Evolutionary conservation across 2,797 vertebrate genomes (phyloP), one percentile per base, ranked within the genome.

Genomic region (Glyptemys insculpta): DNA sequence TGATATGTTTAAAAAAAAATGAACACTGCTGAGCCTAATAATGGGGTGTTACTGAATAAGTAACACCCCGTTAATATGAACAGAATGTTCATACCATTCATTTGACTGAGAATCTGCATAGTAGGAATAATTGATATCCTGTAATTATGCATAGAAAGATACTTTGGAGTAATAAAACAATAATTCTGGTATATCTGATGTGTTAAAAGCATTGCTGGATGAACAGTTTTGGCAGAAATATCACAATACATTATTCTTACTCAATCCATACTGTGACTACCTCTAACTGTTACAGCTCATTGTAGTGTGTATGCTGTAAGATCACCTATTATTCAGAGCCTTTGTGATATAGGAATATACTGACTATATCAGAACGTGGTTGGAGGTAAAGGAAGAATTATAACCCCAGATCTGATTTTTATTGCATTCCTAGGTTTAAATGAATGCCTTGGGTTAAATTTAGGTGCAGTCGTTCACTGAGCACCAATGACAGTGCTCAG

Each of bases 21-120:
- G 81, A 85, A 52, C 49, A 68, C 6, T 85, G 34, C 6, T 44
- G 86, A 3, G 1, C 54, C 14, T 84, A 54, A 47, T 90, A 68
- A n/a, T n/a, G n/a, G n/a, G n/a, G n/a, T n/a, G n/a, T 93, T 94
- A 92, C 85, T 93, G 68, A 92, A 91, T 91, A 76, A 83, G 84
- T 59, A 59, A 50, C 23, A 54, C 49, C 59, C 74, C 4, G 14
- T 90, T 92, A 27, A 27, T 87, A 56, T 44, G 21, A 27, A 49
- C n/a, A 23, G 4, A 84, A 87, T 92, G 87, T 86, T 91, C 65
- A 89, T 54, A 81, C 29, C 12, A 81, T 68, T 91, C 59, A 27
- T 91, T 90, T 85, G 37, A 81, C 25, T 59, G 91, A 79, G 18
- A 47, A 2, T n/a, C 6, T 11, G n/a, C 10, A 49, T 16, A 57